Evolutionary conservation across 2,797 vertebrate genomes (phyloP).

Genomic region (Salmo trutta): DNA sequence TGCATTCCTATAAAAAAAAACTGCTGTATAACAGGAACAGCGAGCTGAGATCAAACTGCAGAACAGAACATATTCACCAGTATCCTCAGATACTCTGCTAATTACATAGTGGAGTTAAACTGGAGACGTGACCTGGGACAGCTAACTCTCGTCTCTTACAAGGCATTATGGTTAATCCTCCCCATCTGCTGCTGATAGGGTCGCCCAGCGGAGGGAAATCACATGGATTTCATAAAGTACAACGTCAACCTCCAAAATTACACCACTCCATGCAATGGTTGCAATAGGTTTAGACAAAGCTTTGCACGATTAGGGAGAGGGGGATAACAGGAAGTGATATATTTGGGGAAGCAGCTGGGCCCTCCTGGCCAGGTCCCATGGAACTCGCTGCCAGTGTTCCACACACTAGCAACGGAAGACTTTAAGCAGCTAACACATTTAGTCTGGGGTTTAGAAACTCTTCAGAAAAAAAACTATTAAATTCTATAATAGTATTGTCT

Average conservation of each 20-base stretch:
- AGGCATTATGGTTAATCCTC: constrained; percentile 38
- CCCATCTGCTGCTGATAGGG: constrained; percentile 41
- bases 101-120: constrained; percentile 57
- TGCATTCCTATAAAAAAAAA: background rate
- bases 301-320: constrained; percentile 37
- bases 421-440: background rate
- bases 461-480: background rate
- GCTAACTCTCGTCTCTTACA: constrained; percentile 13
- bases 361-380: constrained; percentile 39
- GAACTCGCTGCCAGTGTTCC: constrained; percentile 33
- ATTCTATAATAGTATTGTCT: background rate
- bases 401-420: constrained; percentile 11
- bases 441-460: background rate
- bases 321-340: constrained; percentile 50
- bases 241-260: constrained; percentile 14
- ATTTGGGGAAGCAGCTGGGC: constrained; percentile 57
- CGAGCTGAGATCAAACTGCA: background rate
- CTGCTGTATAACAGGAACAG: background rate
- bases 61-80: background rate
- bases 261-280: constrained; percentile 27
- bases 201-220: constrained; percentile 32
- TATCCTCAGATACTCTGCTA: constrained; percentile 25
- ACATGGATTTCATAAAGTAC: constrained; percentile 30
- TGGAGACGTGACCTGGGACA: constrained; percentile 35
- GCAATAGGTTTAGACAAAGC: constrained; percentile 44